Evolutionary conservation across 2,113 vertebrate species (phyloP).

Genomic region (Chaetodon auriga): DNA sequence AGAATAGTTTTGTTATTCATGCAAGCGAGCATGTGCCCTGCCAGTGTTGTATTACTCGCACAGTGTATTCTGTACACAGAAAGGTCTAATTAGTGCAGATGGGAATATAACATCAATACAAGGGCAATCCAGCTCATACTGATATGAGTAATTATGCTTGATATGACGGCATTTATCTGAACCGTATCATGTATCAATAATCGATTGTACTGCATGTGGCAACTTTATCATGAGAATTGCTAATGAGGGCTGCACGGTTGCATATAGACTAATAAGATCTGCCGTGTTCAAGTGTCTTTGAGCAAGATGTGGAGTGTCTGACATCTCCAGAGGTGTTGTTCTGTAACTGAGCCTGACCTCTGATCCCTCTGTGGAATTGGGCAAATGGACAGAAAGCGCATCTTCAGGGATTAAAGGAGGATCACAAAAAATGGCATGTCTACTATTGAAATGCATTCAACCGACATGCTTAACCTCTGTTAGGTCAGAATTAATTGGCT

Average conservation of each 20-base stretch:
- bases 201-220: constrained; percentile 41
- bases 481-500: constrained; percentile 62
- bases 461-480: constrained; percentile 53
- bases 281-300: not conserved
- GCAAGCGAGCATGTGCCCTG: constrained; percentile 33
- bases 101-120: constrained; percentile 63
- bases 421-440: constrained; percentile 30
- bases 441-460: constrained; percentile 33
- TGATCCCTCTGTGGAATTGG: constrained; percentile 24
- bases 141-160: constrained; percentile 58
- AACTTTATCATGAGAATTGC: not conserved
- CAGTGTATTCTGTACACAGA: constrained; percentile 46
- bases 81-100: constrained; percentile 68
- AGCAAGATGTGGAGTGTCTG: not conserved
- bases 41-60: constrained; percentile 42
- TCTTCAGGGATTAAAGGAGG: constrained; percentile 19
- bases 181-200: constrained; percentile 41
- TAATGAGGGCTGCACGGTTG: not conserved
- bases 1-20: constrained; percentile 50
- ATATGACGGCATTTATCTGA: constrained; percentile 47
- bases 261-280: not conserved
- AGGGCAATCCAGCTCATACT: constrained; percentile 37
- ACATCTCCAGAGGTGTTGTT: constrained; percentile 39
- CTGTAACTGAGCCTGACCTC: constrained; percentile 48
- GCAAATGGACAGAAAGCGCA: not conserved